Evolutionary conservation across 2,888 invertebrate species (phyloP), one percentile per base, ranked within the genome.

Genomic region (Bedellia somnulentella): DNA sequence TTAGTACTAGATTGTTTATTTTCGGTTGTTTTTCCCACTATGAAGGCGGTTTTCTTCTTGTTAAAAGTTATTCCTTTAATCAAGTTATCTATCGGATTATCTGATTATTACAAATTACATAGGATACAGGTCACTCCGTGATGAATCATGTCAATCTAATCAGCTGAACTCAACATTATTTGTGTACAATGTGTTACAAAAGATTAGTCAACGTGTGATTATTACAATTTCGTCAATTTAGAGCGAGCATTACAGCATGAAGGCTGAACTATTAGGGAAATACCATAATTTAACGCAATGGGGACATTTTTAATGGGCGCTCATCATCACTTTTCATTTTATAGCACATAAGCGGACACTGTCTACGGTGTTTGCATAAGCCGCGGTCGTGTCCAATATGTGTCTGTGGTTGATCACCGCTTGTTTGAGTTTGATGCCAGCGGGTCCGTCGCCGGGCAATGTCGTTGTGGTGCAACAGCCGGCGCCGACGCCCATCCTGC

Each of bases 371-470:
- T n/a, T n/a, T n/a, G 3, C 4, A 17, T 16, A 13, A 21, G 31
- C 25, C 27, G 28, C 37, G 22, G 35, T 34, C 36, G 39, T 38
- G 32, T 27, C 17, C 31, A 37, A 29, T 9, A 77, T 77, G 77
- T 77, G 76, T 51, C 43, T 76, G 42, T 77, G 77, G 77, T 49
- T 77, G 35, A 41, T 77, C 35, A 73, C 76, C 15, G 71, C 76
- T 24, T 77, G 77, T 38, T 51, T 77, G 39, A 75, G 76, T 35
- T 44, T 75, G 34, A 39, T 68, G 36, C 71, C 70, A 9, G 34
- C 56, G 17, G 61, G 54, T 33, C 61, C 60, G 1, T 37, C 52
- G 12, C 55, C 54, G n/a, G 41, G 53, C 2, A 52, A 48, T 14
- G 42, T 63, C 2, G 51, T 66, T 4, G 47, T 70, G 10, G 57